phyloP scores from a whole-genome alignment of 2,113 vertebrate species.

The Daphoenositta chrysoptera region DNA sequence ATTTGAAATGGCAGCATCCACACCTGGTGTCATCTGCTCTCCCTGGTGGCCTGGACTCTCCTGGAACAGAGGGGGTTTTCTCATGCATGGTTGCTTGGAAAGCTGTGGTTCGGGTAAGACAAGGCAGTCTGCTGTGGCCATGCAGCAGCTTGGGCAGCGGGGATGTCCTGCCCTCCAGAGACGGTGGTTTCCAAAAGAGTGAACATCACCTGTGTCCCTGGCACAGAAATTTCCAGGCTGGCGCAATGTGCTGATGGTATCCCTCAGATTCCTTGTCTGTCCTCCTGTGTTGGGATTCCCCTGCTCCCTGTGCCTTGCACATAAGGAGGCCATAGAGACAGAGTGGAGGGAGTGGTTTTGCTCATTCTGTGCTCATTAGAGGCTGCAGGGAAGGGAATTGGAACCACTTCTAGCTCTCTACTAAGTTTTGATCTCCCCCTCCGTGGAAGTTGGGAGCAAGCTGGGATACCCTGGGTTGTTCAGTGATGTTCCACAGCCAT shows the following conservation, averaged over 20 bases:
- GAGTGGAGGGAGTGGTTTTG: not conserved
- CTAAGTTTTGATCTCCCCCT: not conserved
- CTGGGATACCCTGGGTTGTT: not conserved
- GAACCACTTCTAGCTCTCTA: not conserved
- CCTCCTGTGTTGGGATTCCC: not conserved
- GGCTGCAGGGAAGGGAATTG: not conserved
- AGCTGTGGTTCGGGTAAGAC: not conserved
- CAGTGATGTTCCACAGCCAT: not conserved
- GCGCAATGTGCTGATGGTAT: not conserved
- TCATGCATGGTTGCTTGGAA: not conserved
- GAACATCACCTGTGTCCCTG: not conserved
- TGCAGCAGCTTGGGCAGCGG: not conserved
- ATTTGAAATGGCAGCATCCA: not conserved
- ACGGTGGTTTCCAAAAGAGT: not conserved
- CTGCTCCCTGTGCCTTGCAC: not conserved
- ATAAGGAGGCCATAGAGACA: accelerated
- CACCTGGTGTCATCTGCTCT: not conserved
- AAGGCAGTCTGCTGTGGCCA: not conserved
- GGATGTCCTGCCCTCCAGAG: not conserved
- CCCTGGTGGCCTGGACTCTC: not conserved
- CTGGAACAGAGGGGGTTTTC: not conserved
- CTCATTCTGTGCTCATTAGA: not conserved
- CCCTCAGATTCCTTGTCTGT: not conserved
- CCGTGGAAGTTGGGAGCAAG: accelerated
- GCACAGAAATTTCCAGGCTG: not conserved